Percentiles rank a stretch among this genome's conserved stretches.
Evolutionary conservation across 2,797 vertebrate genomes (phyloP).

Genomic region (Enteromius afrohamiltoni): DNA sequence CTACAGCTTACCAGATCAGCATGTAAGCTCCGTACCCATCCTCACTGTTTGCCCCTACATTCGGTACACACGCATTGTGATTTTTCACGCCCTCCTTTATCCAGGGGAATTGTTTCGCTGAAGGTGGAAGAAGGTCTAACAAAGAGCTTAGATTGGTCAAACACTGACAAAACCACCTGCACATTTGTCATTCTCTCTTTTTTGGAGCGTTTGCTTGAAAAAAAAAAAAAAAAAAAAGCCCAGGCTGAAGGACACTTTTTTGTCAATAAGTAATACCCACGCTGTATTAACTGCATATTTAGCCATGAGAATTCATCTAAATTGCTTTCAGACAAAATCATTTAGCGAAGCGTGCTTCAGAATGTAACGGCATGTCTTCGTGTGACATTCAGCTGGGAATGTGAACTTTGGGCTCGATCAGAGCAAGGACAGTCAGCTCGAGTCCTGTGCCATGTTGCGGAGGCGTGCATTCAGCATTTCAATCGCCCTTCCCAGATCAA

Average conservation of each 20-base stretch:
- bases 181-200: conserved; percentile 31
- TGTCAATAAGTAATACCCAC: conserved; percentile 70
- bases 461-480: conserved; percentile 17
- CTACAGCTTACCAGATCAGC: conserved; percentile 48
- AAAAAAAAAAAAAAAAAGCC: conserved; percentile 46
- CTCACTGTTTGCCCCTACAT: conserved; percentile 38
- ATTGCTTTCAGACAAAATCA: conserved; percentile 63
- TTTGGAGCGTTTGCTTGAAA: conserved; percentile 30
- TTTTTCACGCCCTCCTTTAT: conserved; percentile 40
- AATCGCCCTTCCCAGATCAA: conserved; percentile 9
- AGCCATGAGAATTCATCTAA: conserved; percentile 63
- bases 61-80: conserved; percentile 41
- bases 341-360: conserved; percentile 48
- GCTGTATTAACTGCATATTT: conserved; percentile 68
- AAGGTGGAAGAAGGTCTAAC: conserved; percentile 54
- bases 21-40: conserved; percentile 51
- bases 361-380: conserved; percentile 40
- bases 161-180: conserved; percentile 44
- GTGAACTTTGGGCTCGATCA: conserved; percentile 16
- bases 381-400: conserved; percentile 29
- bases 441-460: background rate
- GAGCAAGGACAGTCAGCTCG: conserved; percentile 11
- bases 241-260: conserved; percentile 65
- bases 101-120: conserved; percentile 34
- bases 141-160: conserved; percentile 49